Percentiles rank a stretch among this genome's conserved stretches.
phyloP scores from a whole-genome alignment of 64 coral and sea anemone species.

The Porites australiensis region DNA sequence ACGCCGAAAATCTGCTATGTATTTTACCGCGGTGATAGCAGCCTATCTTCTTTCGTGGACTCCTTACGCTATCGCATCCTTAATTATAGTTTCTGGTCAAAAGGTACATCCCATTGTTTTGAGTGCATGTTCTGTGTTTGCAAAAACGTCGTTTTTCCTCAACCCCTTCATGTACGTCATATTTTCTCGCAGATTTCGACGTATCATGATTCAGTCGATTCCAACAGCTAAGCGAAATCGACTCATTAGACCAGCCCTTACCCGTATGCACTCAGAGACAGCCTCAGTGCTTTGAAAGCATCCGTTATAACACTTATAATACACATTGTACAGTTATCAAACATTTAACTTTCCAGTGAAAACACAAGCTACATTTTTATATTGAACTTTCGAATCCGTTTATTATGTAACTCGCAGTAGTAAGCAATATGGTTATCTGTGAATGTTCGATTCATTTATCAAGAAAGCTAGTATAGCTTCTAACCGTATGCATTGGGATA shows the following conservation, averaged over 20 bases:
- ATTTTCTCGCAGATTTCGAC: background rate
- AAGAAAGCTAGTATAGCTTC: too few species aligned
- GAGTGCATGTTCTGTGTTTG: background rate
- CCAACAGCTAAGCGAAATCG: background rate
- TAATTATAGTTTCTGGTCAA: background rate
- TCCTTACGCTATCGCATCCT: constrained; percentile 18
- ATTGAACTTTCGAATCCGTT: too few species aligned
- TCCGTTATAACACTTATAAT: too few species aligned
- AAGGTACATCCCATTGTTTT: background rate
- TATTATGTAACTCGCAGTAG: too few species aligned
- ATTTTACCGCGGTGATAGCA: background rate
- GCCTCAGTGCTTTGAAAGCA: too few species aligned
- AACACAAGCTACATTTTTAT: too few species aligned
- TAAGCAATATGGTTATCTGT: too few species aligned
- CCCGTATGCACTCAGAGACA: background rate
- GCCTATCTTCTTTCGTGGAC: constrained; percentile 36
- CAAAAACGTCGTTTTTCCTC: constrained; percentile 10
- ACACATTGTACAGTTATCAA: too few species aligned
- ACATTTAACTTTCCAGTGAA: too few species aligned
- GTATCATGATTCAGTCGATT: background rate
- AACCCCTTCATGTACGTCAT: background rate
- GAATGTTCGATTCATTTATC: too few species aligned
- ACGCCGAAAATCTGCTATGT: constrained; percentile 5
- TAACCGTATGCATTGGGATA: too few species aligned
- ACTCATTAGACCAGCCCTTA: background rate